Evolutionary conservation across 2,888 invertebrate genomes (phyloP).

Genomic region (Drosophila rellima): DNA sequence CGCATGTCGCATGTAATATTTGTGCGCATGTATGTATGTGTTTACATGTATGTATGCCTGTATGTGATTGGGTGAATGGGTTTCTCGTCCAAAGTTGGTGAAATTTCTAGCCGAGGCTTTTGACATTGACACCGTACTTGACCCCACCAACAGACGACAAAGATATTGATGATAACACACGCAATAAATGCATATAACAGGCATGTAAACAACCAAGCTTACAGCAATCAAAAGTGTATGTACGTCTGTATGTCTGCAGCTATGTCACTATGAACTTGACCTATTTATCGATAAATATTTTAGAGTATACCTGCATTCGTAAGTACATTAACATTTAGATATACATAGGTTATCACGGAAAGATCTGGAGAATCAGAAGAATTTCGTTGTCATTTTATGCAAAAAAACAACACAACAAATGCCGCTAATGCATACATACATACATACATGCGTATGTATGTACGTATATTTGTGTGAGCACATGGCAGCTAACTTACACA

Average conservation of each 20-base stretch:
- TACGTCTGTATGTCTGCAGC: slow-evolving; percentile 6
- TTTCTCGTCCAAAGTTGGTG: slow-evolving; percentile 22
- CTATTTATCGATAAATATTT: slow-evolving; percentile 24
- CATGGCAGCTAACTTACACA: slow-evolving; percentile 34
- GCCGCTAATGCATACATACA: slow-evolving; percentile 15
- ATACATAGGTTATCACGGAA: neutral
- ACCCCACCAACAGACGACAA: slow-evolving; percentile 35
- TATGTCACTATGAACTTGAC: slow-evolving; percentile 32
- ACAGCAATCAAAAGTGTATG: neutral
- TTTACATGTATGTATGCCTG: slow-evolving; percentile 2
- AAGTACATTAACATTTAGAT: neutral
- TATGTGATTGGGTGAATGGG: slow-evolving; percentile 8
- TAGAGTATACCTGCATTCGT: neutral
- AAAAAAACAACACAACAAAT: slow-evolving; percentile 21
- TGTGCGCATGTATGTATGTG: neutral
- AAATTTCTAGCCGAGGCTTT: slow-evolving; percentile 23
- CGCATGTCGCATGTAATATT: slow-evolving; percentile 6
- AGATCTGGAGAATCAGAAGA: neutral
- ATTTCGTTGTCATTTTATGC: slow-evolving; percentile 35
- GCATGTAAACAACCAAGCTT: neutral
- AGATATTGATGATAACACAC: slow-evolving; percentile 11
- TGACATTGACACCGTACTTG: slow-evolving; percentile 47
- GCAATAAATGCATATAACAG: neutral
- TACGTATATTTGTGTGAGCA: slow-evolving; percentile 24
- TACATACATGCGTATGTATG: no score